phyloP scores from a whole-genome alignment of 2,797 vertebrate species.

The Hypotaenidia okinawae region DNA sequence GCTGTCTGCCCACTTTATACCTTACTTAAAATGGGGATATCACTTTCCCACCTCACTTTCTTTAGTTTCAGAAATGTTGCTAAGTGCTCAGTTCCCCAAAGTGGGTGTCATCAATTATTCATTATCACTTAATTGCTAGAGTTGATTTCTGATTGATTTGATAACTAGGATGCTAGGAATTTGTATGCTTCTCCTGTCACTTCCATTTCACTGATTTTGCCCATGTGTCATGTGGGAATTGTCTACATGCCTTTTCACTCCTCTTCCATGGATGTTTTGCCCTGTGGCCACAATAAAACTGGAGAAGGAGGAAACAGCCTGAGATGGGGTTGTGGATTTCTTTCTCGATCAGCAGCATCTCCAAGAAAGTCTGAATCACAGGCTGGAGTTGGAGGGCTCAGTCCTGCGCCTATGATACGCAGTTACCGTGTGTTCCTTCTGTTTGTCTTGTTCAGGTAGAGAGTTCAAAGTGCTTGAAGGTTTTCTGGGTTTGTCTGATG shows the following conservation, averaged over 20 bases:
- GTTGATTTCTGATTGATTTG: conserved; percentile 25
- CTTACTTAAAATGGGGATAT: not conserved
- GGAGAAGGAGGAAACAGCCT: not conserved
- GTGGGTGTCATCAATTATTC: conserved; percentile 20
- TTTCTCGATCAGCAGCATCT: not conserved
- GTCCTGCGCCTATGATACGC: fast-evolving
- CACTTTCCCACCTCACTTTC: not conserved
- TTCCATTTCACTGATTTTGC: not conserved
- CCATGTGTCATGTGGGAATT: not conserved
- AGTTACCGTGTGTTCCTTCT: not conserved
- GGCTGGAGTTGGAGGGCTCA: not conserved
- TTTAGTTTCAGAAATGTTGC: not conserved
- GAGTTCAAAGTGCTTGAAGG: not conserved
- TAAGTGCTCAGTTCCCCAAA: not conserved
- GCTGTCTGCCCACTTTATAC: not conserved
- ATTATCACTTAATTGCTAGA: conserved; percentile 36
- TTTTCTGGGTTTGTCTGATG: not conserved
- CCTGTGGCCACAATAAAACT: not conserved
- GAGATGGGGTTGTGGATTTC: not conserved
- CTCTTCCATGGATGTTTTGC: not conserved
- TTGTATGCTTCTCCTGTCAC: not conserved
- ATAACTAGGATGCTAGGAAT: not conserved
- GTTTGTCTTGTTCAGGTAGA: not conserved
- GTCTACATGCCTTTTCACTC: not conserved
- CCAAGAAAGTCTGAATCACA: not conserved